Base-by-base conservation (phyloP, 2,113 vertebrate species). In the Nesogale talazaci region DNA sequence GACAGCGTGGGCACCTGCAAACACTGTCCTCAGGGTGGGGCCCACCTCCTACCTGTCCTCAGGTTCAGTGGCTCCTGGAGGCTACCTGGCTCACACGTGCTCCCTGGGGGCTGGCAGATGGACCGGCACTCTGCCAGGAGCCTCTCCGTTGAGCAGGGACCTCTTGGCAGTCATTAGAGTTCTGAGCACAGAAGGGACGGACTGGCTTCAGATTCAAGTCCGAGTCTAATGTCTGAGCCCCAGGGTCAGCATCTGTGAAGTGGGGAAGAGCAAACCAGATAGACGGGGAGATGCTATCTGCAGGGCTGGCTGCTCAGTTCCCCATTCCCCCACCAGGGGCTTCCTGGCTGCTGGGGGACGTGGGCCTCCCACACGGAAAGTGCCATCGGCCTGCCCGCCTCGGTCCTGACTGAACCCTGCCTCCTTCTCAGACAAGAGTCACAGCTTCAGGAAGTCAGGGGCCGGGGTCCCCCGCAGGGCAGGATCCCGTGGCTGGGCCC, bases 31-130 rank as follows among this genome's bases (percentile, higher is more conserved):
- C 8, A 12, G 29, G 23, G 2, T 52, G 20, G 52, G 22, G 12
- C 1, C 11, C 59, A 15, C 23, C 56, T 52, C 19, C 11, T 22
- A 4, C 16, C 22, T 15, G 4, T 12, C n/a, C 57, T 34, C 7
- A 22, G 7, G 22, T 38, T 38, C 3, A 0, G 20, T 29, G n/a
- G 22, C 59, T 65, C 52, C n/a, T 10, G 0, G 11, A 3, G 0
- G 1, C 4, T 0, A 2, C 19, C 17, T 29, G 6, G 14, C 74
- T 42, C 38, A 42, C 74, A 14, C 31, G 4, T 3, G 20, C 72
- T 57, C n/a, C 40, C 76, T 19, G 11, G 23, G 19, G 11, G 40
- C 19, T 7, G 25, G 20, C 52, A 16, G 12, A 1, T 1, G 0
- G 25, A 40, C 36, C 20, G 46, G 22, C 52, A 25, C 70, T 34